Conservation (phyloP, 1,140 invertebrate genomes). For the Drepana arcuata region DNA sequence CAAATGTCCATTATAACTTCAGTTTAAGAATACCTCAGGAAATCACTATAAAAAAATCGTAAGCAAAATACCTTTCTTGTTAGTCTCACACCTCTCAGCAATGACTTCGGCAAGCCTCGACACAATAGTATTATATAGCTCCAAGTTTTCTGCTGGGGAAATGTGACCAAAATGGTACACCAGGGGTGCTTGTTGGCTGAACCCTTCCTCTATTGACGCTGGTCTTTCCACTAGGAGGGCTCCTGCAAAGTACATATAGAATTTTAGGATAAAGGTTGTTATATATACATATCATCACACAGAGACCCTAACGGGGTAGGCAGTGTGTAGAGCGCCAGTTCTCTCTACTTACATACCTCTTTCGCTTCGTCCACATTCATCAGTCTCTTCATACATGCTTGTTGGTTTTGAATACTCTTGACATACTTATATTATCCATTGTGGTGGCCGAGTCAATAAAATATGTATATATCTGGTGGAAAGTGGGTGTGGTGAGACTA, state of each 20-base stretch:
- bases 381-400: too few relatives aligned
- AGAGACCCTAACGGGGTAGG: too few relatives aligned
- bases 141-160: slow-evolving; percentile 81
- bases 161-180: slow-evolving; percentile 97
- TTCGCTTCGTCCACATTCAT: too few relatives aligned
- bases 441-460: too few relatives aligned
- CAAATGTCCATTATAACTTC: slow-evolving; percentile 18
- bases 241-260: slow-evolving; percentile 55
- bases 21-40: too few relatives aligned
- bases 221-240: slow-evolving; percentile 92
- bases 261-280: not conserved
- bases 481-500: too few relatives aligned
- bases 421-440: too few relatives aligned
- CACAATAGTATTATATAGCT: slow-evolving; percentile 90
- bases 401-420: too few relatives aligned
- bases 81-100: slow-evolving; percentile 86
- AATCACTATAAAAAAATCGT: too few relatives aligned
- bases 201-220: slow-evolving; percentile 93
- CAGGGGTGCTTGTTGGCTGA: slow-evolving; percentile 90
- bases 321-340: too few relatives aligned
- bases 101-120: slow-evolving; percentile 90
- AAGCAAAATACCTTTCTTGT: slow-evolving; percentile 89
- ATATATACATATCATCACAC: not conserved
- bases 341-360: too few relatives aligned
- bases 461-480: too few relatives aligned